Evolutionary conservation across 2,888 invertebrate genomes (phyloP), one percentile per base, ranked within the genome.

Genomic region (Scrobipalpa costella): DNA sequence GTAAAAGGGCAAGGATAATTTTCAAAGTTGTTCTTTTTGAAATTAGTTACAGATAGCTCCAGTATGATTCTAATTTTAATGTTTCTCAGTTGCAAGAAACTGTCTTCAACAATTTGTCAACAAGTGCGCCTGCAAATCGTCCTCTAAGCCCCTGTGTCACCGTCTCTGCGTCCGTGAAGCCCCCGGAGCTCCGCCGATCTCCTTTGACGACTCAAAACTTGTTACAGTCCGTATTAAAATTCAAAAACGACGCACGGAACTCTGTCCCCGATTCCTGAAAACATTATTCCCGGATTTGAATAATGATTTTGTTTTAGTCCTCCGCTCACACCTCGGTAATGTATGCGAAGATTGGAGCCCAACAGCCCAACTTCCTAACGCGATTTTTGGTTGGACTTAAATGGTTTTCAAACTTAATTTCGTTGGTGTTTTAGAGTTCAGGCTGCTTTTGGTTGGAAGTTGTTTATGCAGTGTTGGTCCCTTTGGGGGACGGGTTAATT

Each of bases 281-380:
- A 89, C 90, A 90, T 90, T 90, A 91, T 90, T 88, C 90, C 85
- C 77, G 73, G 89, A 90, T 90, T 90, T 90, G 89, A 90, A 91
- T 91, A 91, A 90, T 89, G 86, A 90, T 89, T 89, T 85, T 88
- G 89, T 88, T 89, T 86, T 79, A 89, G 86, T 82, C 84, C 78
- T 71, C 84, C 15, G 33, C 78, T 71, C 84, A 80, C 83, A 83
- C 81, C 81, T 77, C 73, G 69, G 74, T 89, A 88, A 90, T 90
- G 77, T 89, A 90, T 90, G 88, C 90, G 80, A 86, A 88, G 88
- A 86, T 84, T 82, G 76, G 71, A 72, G 77, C 70, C 44, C 44
- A 15, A 66, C 69, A 68, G 76, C 71, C 72, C 75, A 86, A 88
- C 80, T 86, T 84, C 68, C 78, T 87, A 87, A 88, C 84, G 85